Evolutionary conservation across 1,140 invertebrate species (phyloP), one percentile per base, ranked within the genome.

Genomic region (Hirudo medicinalis): DNA sequence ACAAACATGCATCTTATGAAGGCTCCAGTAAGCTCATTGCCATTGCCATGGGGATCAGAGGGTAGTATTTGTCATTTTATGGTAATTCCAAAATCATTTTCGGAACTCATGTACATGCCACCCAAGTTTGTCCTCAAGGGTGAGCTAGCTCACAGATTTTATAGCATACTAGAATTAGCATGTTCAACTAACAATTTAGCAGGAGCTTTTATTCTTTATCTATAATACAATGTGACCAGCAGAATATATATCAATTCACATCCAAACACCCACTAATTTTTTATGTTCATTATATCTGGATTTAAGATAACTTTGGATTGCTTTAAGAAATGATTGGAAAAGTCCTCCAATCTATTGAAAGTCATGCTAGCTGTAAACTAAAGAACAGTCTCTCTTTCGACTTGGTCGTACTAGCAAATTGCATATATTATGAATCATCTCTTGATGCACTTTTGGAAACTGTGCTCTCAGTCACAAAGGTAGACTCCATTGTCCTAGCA

Each of bases 351-450:
- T 25, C 22, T 32, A 63, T 63, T 32, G 29, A 63, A 22, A 63
- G 29, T 32, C 22, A 63, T 32, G 19, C 29, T 20, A 63, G 29
- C 57, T 25, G 5, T 32, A 63, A 63, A 22, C 22, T 25, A 63
- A 63, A 25, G 22, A 63, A 13, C 17, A 11, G 20, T 32, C 57
- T 13, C 29, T 63, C 9, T 25, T 63, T 54, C 6, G 71, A 72
- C 49, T 49, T 36, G 29, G 20, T 72, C 20, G 25, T 72, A 67
- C 57, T 72, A 32, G 71, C 71, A n/a, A 72, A 72, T 27, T 72
- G 71, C 43, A 36, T 72, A 29, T 72, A 72, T 54, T 67, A 72
- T 49, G 71, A 72, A 67, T 32, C 29, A 25, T 55, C 57, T n/a
- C 57, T 72, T 17, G 60, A 67, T 29, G 17, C 22, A 22, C 66